A percentile compares a stretch with the other conserved stretches of the same genome.
Evolutionary conservation across 2,797 vertebrate genomes (phyloP).

Genomic region (Cirrhinus molitorella): DNA sequence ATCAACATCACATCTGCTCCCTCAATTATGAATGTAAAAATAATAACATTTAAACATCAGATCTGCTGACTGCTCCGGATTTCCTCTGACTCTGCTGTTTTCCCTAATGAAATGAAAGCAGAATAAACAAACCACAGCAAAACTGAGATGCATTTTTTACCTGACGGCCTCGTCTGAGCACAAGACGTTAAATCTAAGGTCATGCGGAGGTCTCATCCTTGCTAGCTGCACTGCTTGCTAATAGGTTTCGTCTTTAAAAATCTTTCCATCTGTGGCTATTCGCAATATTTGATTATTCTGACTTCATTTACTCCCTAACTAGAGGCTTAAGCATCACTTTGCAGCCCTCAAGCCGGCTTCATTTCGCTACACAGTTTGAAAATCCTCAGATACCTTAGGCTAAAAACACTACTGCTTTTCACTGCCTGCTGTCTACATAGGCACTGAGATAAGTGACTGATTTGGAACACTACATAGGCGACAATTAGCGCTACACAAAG

Average conservation of each 20-base stretch:
- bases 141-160: neutral
- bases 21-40: neutral
- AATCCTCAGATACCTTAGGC: neutral
- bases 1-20: conserved; percentile 37
- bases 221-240: conserved; percentile 33
- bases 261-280: conserved; percentile 1
- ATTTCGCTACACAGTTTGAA: neutral
- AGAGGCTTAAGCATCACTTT: conserved; percentile 18
- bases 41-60: neutral
- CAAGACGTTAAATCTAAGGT: conserved; percentile 71
- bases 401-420: neutral
- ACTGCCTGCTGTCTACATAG: neutral
- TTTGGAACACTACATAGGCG: neutral
- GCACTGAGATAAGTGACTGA: neutral
- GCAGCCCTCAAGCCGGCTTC: neutral
- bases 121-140: neutral
- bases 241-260: conserved; percentile 22
- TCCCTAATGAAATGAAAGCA: conserved; percentile 8
- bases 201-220: conserved; percentile 61
- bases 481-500: neutral
- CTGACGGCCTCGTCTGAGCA: conserved; percentile 62
- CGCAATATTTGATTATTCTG: conserved; percentile 29
- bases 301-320: conserved; percentile 22
- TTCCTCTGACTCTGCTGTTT: conserved; percentile 17
- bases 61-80: conserved; percentile 17